Base-by-base conservation (phyloP, 2,797 vertebrate genomes). In the Phalanger gymnotis region DNA sequence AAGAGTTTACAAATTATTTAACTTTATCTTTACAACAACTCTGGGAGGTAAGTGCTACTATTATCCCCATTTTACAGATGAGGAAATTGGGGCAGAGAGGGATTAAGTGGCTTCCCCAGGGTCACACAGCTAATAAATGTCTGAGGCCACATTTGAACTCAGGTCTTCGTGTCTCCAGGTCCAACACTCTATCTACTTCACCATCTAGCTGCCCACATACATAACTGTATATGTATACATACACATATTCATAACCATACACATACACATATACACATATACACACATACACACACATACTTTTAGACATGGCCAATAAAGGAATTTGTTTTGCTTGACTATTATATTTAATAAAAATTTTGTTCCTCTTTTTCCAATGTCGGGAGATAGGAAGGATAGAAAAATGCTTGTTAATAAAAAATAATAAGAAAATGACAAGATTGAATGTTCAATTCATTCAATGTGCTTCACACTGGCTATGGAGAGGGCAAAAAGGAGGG, bases 381-480 rank as follows among this genome's bases (percentile, higher is more conserved):
- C 9, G 73, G 22, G 40, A 47, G 9, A 3, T 10, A 47, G 22
- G 73, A 11, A 3, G 9, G 40, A 47, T 81, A 81, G n/a, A 81
- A 81, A 81, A 81, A 27, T 81, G 9, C 7, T 47, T 81, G 22
- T 47, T 52, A 92, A 53, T 95, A 90, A 92, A n/a, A 96, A 97
- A 54, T 58, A 94, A 30, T 66, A 92, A 31, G 30, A 96, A 97
- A 56, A 58, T 92, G 28, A 22, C 91, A 55, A 96, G 96, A 56
- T 58, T 92, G n/a, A 40, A 94, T 89, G 94, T 14, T 96, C 51
- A 97, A 94, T 95, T 91, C 47, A 97, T 92, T 93, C 89, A 91
- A 96, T 51, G 91, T 57, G 61, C 92, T 95, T 92, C 96, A 95
- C 30, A 94, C 47, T 92, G 34, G 16, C 81, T 54, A 90, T 52